Conservation (phyloP, 2,113 vertebrate genomes). For the Tenebrosternarchus preto region DNA sequence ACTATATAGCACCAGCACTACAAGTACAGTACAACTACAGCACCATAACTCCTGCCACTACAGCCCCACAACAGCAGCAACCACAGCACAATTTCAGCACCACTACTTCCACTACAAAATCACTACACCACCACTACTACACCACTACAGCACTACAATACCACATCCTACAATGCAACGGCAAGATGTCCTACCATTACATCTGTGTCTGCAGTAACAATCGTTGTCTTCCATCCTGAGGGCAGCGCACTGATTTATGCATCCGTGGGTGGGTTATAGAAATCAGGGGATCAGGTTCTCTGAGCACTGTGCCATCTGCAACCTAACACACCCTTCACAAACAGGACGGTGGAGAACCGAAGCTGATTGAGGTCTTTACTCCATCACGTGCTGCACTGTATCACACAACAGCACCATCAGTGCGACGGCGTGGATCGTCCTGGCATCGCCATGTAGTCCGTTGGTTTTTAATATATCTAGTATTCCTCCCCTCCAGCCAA, state of each 20-base stretch:
- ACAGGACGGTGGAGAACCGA: neutral
- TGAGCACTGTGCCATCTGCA: neutral
- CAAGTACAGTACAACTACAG: no score
- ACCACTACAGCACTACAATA: no score
- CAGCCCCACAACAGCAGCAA: no score
- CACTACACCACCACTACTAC: no score
- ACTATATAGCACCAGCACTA: no score
- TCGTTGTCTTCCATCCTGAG: neutral
- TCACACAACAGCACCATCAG: neutral
- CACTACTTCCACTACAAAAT: no score
- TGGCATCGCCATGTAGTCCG: no score
- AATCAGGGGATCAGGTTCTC: neutral
- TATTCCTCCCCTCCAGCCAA: neutral
- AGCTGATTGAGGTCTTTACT: neutral
- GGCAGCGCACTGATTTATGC: conserved; percentile 15
- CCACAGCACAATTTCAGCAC: no score
- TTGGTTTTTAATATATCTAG: neutral
- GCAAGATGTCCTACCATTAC: neutral
- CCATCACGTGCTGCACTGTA: neutral
- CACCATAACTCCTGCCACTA: no score
- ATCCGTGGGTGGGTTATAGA: conserved; percentile 15
- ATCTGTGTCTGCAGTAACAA: conserved; percentile 10
- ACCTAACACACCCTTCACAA: neutral
- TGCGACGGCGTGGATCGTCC: no score
- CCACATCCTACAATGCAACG: neutral